These are phyloP conservation scores for Diadegma fenestrale DNA, from an alignment of 2,888 invertebrate genomes.

Conservation along the genomic window DNA sequence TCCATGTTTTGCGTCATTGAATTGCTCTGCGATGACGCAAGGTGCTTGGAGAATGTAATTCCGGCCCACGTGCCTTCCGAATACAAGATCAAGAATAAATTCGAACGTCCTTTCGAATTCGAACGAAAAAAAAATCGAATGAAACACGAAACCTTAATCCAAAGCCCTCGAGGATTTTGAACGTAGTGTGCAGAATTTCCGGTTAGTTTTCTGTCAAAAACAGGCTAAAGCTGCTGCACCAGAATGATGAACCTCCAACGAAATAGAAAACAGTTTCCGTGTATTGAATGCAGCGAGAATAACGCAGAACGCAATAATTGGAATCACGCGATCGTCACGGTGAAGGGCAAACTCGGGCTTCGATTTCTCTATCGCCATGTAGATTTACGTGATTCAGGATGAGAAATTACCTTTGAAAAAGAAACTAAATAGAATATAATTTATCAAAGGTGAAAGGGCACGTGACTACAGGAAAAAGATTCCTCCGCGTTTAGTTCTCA, in stretches of 20 bases:
- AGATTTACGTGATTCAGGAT: slow-evolving; percentile 33
- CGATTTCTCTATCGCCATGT: slow-evolving; percentile 22
- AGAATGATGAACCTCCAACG: not conserved
- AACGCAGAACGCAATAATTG: slow-evolving; percentile 45
- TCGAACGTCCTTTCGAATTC: not conserved
- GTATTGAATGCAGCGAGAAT: slow-evolving; percentile 37
- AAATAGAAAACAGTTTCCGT: slow-evolving; percentile 30
- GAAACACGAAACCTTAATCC: not conserved
- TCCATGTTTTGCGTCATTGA: slow-evolving; percentile 23
- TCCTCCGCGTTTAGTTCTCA: not conserved
- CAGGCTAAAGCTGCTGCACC: not conserved
- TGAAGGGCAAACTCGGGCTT: slow-evolving; percentile 40
- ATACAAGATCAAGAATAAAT: not conserved
- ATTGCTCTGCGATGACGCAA: slow-evolving; percentile 15
- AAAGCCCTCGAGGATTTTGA: not conserved
- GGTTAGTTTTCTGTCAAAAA: not conserved
- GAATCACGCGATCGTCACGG: slow-evolving; percentile 58
- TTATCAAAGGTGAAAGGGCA: slow-evolving; percentile 51
- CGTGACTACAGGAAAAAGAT: not conserved
- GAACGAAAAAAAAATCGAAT: not conserved
- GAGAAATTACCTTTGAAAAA: not conserved
- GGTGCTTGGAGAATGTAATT: not conserved
- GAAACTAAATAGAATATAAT: slow-evolving; percentile 18
- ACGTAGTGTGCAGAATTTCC: not conserved
- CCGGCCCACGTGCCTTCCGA: not conserved